A percentile compares a stretch with the other conserved stretches of the same genome.
Evolutionary conservation across 2,113 vertebrate genomes (phyloP).

Genomic region (Ctenodactylus gundi): DNA sequence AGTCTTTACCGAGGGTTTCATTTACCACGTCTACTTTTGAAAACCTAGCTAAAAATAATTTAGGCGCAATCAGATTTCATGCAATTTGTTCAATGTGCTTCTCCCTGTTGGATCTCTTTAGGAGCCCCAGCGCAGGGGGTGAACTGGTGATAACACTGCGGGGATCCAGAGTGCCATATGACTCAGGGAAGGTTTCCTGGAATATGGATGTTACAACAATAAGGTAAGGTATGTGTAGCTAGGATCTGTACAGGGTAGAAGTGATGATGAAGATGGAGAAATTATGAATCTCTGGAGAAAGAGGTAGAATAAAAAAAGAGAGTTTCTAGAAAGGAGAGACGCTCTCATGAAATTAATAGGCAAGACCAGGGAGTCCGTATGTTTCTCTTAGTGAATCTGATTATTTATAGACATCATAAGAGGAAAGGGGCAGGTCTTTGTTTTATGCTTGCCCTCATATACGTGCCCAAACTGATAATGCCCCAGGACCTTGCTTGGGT

Average conservation of each 20-base stretch:
- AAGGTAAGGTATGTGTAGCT: background rate
- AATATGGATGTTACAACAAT: background rate
- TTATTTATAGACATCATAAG: background rate
- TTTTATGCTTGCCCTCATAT: background rate
- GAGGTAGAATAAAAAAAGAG: background rate
- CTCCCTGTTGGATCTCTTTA: background rate
- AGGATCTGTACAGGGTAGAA: background rate
- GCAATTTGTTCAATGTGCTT: background rate
- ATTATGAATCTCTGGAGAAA: background rate
- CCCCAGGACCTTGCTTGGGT: background rate
- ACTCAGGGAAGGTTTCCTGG: background rate
- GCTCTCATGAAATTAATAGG: background rate
- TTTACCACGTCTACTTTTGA: conserved; percentile 25
- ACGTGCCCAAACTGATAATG: background rate
- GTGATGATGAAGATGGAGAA: background rate
- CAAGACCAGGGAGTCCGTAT: background rate
- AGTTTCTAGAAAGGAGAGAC: background rate
- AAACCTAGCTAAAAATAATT: conserved; percentile 21
- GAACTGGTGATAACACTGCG: fast-evolving
- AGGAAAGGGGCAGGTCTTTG: background rate
- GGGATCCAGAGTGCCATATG: no score
- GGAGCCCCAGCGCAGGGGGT: fast-evolving
- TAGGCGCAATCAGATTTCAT: background rate
- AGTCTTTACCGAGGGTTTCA: conserved; percentile 12
- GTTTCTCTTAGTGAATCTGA: background rate